These are phyloP conservation scores for Eufriesea mexicana DNA, from an alignment of 1,140 invertebrate species.

Conservation along the genomic window DNA sequence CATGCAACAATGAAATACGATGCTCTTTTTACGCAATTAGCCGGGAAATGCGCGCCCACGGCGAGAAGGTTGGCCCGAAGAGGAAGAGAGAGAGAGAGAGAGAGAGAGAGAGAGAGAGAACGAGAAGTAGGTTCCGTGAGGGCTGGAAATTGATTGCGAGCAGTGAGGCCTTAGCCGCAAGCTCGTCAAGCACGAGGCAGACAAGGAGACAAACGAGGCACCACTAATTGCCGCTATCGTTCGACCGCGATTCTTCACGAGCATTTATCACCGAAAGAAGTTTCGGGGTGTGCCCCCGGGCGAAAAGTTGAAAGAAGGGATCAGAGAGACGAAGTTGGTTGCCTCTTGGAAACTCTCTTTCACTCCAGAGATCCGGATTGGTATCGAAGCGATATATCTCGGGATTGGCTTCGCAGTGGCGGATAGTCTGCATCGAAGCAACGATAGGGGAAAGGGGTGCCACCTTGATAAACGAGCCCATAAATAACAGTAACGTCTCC, in stretches of 20 bases:
- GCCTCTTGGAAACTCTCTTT: constrained; percentile 56
- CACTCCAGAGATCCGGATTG: constrained; percentile 64
- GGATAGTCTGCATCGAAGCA: constrained; percentile 76
- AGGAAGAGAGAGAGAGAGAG: too few relatives aligned
- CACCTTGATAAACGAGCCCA: constrained; percentile 81
- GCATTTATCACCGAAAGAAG: constrained; percentile 69
- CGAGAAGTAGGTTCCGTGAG: constrained; percentile 4
- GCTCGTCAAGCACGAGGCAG: constrained; percentile 58
- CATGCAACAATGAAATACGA: too few relatives aligned
- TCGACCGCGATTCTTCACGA: constrained; percentile 59
- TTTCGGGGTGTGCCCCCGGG: constrained; percentile 45
- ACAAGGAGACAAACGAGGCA: constrained; percentile 67
- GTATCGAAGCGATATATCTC: constrained; percentile 80
- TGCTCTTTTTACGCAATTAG: not conserved
- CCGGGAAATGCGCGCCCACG: not conserved
- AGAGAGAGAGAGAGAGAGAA: too few relatives aligned
- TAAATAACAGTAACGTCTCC: constrained; percentile 82
- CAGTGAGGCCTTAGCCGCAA: constrained; percentile 37
- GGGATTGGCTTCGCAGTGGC: constrained; percentile 77
- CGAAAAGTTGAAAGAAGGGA: constrained; percentile 73
- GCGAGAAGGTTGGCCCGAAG: too few relatives aligned
- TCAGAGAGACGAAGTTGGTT: constrained; percentile 55
- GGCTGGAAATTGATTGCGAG: constrained; percentile 37
- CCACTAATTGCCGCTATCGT: constrained; percentile 72
- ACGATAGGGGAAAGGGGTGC: constrained; percentile 75